These are phyloP conservation scores for Protodeltote pygarga DNA, from an alignment of 2,888 invertebrate genomes.

Conservation along the genomic window DNA sequence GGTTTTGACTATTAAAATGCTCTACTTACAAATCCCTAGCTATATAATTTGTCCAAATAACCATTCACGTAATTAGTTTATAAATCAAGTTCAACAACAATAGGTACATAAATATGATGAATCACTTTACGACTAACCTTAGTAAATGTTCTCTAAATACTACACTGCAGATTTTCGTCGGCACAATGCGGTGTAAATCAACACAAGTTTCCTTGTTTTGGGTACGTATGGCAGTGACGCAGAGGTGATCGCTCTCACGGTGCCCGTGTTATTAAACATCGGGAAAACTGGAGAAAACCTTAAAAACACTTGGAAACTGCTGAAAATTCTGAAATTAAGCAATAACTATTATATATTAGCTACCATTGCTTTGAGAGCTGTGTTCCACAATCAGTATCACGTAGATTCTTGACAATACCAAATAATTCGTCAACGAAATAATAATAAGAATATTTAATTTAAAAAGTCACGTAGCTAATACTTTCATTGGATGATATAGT, in stretches of 20 bases:
- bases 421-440: too few relatives aligned
- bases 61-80: slow-evolving; percentile 10
- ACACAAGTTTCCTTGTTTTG: slow-evolving; percentile 48
- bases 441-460: too few relatives aligned
- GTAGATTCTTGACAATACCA: too few relatives aligned
- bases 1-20: too few relatives aligned
- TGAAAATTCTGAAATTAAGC: too few relatives aligned
- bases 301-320: too few relatives aligned
- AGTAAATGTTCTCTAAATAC: slow-evolving; percentile 11
- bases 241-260: slow-evolving; percentile 35
- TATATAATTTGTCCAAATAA: slow-evolving; percentile 4
- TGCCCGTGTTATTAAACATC: slow-evolving; percentile 11
- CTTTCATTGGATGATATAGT: background rate
- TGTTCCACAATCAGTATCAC: too few relatives aligned
- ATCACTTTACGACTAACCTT: slow-evolving; percentile 22
- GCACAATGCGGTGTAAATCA: slow-evolving; percentile 53
- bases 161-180: slow-evolving; percentile 24
- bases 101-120: slow-evolving; percentile 28
- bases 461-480: too few relatives aligned
- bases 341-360: too few relatives aligned
- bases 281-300: background rate
- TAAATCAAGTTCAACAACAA: slow-evolving; percentile 29
- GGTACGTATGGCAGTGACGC: slow-evolving; percentile 26
- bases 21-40: background rate
- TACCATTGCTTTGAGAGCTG: too few relatives aligned